phyloP scores from a whole-genome alignment of 2,888 invertebrate species.

The Thymelicus sylvestris region DNA sequence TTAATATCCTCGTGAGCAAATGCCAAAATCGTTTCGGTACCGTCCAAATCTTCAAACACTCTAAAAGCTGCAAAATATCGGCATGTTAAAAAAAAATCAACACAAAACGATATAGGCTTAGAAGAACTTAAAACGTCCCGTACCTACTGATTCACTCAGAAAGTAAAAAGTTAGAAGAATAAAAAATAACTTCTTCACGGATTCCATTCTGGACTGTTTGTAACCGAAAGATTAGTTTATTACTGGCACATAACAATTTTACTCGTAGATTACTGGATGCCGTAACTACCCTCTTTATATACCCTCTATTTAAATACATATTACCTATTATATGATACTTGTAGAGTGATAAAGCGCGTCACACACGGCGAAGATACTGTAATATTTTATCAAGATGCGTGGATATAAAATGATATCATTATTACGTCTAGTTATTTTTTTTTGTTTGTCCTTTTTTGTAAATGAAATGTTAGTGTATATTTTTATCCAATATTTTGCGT shows the following conservation, averaged over 20 bases:
- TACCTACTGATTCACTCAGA: constrained; percentile 37
- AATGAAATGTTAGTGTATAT: no score
- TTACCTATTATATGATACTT: no score
- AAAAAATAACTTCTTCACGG: background rate
- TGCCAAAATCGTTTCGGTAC: constrained; percentile 67
- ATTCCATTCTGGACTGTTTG: constrained; percentile 10
- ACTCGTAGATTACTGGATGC: background rate
- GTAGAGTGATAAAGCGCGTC: constrained; percentile 19
- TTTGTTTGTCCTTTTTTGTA: no score
- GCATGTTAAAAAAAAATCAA: background rate
- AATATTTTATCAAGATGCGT: no score
- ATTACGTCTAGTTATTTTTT: no score
- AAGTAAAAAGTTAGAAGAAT: constrained; percentile 30
- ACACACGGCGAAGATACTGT: no score
- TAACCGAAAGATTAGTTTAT: background rate
- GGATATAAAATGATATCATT: no score
- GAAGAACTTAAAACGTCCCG: background rate
- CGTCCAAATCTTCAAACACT: constrained; percentile 57
- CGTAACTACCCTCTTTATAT: constrained; percentile 39
- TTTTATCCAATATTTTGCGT: no score
- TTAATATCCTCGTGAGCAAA: constrained; percentile 64
- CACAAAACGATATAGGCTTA: no score
- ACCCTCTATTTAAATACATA: no score
- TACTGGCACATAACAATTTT: no score
- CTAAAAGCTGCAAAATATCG: constrained; percentile 61